phyloP scores from a whole-genome alignment of 2,113 vertebrate genomes.

The Brachyistius frenatus region DNA sequence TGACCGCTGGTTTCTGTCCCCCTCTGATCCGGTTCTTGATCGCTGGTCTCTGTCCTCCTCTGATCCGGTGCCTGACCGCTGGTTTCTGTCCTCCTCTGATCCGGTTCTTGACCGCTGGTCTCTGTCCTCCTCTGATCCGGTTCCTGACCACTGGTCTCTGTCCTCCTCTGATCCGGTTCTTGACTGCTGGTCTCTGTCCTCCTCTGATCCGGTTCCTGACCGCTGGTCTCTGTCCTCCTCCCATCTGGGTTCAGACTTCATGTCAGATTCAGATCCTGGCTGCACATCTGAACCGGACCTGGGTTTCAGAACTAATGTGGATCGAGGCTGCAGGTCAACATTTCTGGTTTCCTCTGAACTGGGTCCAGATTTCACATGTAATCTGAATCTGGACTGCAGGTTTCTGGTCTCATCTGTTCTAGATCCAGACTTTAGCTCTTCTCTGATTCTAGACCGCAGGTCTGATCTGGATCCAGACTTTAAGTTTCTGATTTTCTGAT shows the following conservation, averaged over 20 bases:
- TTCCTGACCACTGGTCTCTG: too few relatives aligned
- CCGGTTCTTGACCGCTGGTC: too few relatives aligned
- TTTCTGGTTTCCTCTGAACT: neutral
- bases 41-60: too few relatives aligned
- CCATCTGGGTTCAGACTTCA: neutral
- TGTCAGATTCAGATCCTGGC: neutral
- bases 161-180: constrained; percentile 8
- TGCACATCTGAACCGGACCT: neutral
- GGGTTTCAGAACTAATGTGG: neutral
- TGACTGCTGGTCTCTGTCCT: too few relatives aligned
- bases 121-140: constrained; percentile 15
- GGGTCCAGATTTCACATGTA: neutral
- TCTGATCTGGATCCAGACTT: neutral
- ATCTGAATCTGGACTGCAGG: constrained; percentile 25
- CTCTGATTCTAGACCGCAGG: constrained; percentile 50
- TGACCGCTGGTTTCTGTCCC: too few relatives aligned
- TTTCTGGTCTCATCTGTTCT: constrained; percentile 4
- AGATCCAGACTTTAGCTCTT: constrained; percentile 19
- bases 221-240: too few relatives aligned
- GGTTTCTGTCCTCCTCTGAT: too few relatives aligned
- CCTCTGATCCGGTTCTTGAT: too few relatives aligned
- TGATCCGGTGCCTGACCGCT: too few relatives aligned
- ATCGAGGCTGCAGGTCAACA: neutral
- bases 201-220: constrained; percentile 2
- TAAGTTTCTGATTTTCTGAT: neutral